Percentiles rank a stretch among this genome's conserved stretches.
These are phyloP conservation scores for Lasioglossum figueresi DNA, from an alignment of 2,888 invertebrate genomes.

Conservation along the genomic window DNA sequence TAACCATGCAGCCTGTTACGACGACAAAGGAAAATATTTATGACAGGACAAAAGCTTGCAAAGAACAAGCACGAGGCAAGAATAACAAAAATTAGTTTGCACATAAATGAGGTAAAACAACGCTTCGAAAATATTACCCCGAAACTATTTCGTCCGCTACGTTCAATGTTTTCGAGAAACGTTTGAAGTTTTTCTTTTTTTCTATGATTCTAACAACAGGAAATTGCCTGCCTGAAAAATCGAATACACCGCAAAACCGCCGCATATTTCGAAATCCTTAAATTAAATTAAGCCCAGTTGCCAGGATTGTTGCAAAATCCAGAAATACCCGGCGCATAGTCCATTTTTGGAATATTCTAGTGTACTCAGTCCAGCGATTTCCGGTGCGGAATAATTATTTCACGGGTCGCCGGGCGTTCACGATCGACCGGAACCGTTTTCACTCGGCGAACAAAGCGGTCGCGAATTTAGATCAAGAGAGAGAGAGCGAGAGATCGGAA, in stretches of 20 bases:
- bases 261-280: no score
- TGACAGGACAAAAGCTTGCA: neutral
- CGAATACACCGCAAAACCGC: neutral
- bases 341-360: neutral
- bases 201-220: neutral
- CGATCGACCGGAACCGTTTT: neutral
- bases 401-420: neutral
- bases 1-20: neutral
- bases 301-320: neutral
- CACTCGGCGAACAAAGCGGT: neutral
- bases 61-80: neutral
- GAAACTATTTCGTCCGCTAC: neutral
- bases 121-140: neutral
- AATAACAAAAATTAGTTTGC: neutral
- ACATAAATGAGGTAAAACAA: neutral
- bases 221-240: neutral
- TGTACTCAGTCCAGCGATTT: neutral
- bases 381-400: neutral
- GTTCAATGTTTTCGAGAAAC: neutral
- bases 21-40: constrained; percentile 5
- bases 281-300: neutral
- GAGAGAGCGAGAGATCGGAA: neutral
- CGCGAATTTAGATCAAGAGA: neutral
- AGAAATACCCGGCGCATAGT: neutral
- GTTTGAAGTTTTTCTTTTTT: no score